Percentiles rank a stretch among this genome's conserved stretches.
phyloP scores from a whole-genome alignment of 2,888 invertebrate genomes.

The Drosophila longiperda region DNA sequence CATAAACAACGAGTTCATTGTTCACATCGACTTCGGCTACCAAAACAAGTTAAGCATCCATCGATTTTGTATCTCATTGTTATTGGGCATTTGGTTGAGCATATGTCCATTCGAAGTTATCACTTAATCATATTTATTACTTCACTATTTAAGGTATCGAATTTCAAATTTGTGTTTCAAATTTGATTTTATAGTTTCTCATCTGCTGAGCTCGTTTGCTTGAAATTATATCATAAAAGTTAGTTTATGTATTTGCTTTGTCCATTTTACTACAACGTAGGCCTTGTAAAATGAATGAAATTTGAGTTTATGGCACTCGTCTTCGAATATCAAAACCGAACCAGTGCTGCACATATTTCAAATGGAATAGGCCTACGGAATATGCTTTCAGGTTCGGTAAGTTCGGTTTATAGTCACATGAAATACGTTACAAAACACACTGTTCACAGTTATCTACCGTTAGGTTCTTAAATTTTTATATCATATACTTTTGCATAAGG shows the following conservation, averaged over 20 bases:
- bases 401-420: slow-evolving; percentile 5
- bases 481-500: neutral
- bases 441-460: slow-evolving; percentile 2
- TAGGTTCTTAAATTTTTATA: slow-evolving; percentile 6
- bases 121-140: slow-evolving; percentile 69
- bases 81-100: slow-evolving; percentile 32
- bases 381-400: neutral
- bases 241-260: slow-evolving; percentile 29
- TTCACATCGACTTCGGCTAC: slow-evolving; percentile 18
- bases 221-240: slow-evolving; percentile 37
- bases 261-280: slow-evolving; percentile 19
- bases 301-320: slow-evolving; percentile 29
- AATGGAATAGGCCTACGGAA: slow-evolving; percentile 5
- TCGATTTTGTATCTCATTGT: slow-evolving; percentile 27
- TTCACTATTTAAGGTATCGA: slow-evolving; percentile 26
- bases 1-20: slow-evolving; percentile 53
- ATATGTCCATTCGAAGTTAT: slow-evolving; percentile 47
- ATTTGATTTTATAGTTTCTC: slow-evolving; percentile 7
- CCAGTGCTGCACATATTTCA: slow-evolving; percentile 6
- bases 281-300: slow-evolving; percentile 53
- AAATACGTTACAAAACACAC: neutral
- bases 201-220: slow-evolving; percentile 27
- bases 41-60: slow-evolving; percentile 32
- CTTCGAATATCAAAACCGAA: neutral
- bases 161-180: slow-evolving; percentile 29